Conservation (phyloP, 2,113 vertebrate species). For the Glareola pratincola region DNA sequence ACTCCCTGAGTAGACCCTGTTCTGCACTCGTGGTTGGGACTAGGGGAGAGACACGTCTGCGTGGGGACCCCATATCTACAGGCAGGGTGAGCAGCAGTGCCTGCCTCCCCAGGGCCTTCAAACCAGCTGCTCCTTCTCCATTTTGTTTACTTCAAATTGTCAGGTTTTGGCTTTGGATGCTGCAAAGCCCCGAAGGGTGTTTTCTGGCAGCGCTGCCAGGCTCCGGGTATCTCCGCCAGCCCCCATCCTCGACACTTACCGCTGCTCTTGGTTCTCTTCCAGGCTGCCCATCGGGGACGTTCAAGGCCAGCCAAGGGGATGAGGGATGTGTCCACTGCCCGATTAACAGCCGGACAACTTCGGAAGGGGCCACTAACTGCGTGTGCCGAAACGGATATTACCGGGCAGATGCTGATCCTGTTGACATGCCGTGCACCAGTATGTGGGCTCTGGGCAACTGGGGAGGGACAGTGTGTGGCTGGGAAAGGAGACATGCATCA, state of each 20-base stretch:
- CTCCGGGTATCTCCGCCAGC: background rate
- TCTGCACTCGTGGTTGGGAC: rapidly evolving
- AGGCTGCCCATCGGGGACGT: conserved; percentile 88
- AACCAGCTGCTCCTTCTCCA: background rate
- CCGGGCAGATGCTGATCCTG: conserved; percentile 85
- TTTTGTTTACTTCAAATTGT: background rate
- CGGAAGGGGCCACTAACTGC: conserved; percentile 87
- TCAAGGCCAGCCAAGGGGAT: conserved; percentile 91
- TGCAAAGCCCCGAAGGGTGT: background rate
- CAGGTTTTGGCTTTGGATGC: background rate
- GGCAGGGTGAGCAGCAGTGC: background rate
- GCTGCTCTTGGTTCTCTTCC: conserved; percentile 23
- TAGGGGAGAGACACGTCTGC: too few species aligned
- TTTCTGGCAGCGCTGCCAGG: background rate
- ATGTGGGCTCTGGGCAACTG: conserved; percentile 33
- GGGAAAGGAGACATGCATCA: background rate
- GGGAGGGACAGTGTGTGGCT: rapidly evolving
- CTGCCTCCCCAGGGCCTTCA: background rate
- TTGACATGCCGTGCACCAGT: conserved; percentile 94
- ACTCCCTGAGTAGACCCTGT: too few species aligned
- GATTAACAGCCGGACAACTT: conserved; percentile 89
- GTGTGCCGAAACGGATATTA: conserved; percentile 88
- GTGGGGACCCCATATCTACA: background rate
- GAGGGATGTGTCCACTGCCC: conserved; percentile 87
- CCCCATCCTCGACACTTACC: background rate